These are phyloP conservation scores for Scaptomyza hsui DNA, from an alignment of 1,140 invertebrate genomes.

Conservation along the genomic window DNA sequence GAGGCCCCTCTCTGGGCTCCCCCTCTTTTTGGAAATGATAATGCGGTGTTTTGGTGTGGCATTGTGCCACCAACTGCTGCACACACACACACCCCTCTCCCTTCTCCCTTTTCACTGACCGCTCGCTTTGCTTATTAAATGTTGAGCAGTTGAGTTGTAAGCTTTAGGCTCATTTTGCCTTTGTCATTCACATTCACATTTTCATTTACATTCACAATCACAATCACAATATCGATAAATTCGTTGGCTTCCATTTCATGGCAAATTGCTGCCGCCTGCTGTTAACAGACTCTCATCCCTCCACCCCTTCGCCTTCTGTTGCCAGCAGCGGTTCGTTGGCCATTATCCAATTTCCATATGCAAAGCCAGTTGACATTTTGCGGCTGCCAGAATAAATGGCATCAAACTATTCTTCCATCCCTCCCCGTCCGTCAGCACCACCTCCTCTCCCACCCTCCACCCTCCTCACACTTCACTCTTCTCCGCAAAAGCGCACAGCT, in stretches of 20 bases:
- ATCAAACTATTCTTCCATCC: conserved; percentile 11
- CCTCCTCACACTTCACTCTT: not conserved
- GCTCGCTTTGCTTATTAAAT: conserved; percentile 23
- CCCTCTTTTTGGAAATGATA: conserved; percentile 45
- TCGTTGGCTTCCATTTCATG: conserved; percentile 27
- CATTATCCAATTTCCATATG: conserved; percentile 81
- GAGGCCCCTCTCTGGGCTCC: conserved; percentile 23
- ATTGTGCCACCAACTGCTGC: conserved; percentile 49
- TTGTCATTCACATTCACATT: conserved; percentile 8
- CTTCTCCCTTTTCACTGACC: not conserved
- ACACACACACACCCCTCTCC: not conserved
- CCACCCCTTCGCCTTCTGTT: not conserved
- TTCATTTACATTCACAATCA: not conserved
- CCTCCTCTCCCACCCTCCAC: not conserved
- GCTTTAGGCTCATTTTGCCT: conserved; percentile 19
- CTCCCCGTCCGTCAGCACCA: not conserved
- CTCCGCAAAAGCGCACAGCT: not conserved
- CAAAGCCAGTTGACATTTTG: conserved; percentile 79
- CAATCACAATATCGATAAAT: conserved; percentile 15
- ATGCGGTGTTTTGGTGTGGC: conserved; percentile 75
- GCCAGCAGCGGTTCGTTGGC: conserved; percentile 43
- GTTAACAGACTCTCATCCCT: not conserved
- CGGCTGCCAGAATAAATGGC: conserved; percentile 58
- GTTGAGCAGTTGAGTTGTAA: conserved; percentile 11
- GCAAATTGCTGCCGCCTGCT: conserved; percentile 26